Percentiles rank a stretch among this genome's conserved stretches.
Evolutionary conservation across 2,888 invertebrate species (phyloP).

Genomic region (Euclidia mi): DNA sequence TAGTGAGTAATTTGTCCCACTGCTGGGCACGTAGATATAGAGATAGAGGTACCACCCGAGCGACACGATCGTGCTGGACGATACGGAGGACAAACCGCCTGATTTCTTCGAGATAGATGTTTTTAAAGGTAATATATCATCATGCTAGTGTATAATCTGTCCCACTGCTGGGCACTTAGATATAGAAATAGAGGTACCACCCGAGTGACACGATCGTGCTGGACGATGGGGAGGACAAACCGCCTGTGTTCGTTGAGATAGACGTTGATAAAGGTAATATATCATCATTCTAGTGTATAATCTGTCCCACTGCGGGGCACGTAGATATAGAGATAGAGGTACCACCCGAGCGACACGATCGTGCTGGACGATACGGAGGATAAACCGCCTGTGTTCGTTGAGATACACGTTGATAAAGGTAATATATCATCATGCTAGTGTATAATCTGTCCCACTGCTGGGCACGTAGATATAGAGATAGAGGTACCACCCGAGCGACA

Average conservation of each 20-base stretch:
- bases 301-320: no score
- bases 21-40: no score
- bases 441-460: no score
- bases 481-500: no score
- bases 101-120: conserved; percentile 76
- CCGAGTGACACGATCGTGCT: conserved; percentile 10
- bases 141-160: no score
- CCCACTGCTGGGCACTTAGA: no score
- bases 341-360: conserved; percentile 9
- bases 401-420: conserved; percentile 74
- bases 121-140: conserved; percentile 68
- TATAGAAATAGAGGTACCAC: not conserved
- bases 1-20: no score
- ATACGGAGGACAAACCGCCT: conserved; percentile 45
- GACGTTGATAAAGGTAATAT: conserved; percentile 70
- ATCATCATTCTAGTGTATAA: no score
- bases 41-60: conserved; percentile 2
- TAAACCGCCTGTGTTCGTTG: conserved; percentile 70
- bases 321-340: not conserved
- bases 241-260: conserved; percentile 75
- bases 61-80: conserved; percentile 13
- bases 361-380: conserved; percentile 15
- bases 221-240: conserved; percentile 18
- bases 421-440: no score
- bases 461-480: no score